A percentile compares a stretch with the other conserved stretches of the same genome.
Conservation (phyloP, 2,888 invertebrate genomes). For the Erebia ligea region DNA sequence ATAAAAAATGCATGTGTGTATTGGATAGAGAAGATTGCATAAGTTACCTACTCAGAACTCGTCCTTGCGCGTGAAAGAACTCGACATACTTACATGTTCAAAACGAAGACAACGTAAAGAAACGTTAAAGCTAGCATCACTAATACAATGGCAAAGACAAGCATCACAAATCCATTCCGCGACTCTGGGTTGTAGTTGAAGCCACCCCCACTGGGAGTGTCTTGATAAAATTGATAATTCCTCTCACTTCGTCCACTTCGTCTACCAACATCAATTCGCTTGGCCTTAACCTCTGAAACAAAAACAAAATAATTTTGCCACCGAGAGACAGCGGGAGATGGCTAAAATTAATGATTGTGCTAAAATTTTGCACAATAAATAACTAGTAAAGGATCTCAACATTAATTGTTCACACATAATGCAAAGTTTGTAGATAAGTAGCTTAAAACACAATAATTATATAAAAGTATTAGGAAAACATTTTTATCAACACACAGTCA, state of each 20-base stretch:
- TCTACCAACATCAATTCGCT: neutral
- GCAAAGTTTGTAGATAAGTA: too few species aligned
- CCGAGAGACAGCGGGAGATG: too few species aligned
- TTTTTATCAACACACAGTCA: too few species aligned
- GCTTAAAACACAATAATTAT: too few species aligned
- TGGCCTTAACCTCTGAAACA: neutral
- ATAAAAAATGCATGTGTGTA: neutral
- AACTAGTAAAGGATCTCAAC: too few species aligned
- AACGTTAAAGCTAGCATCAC: slow-evolving; percentile 42
- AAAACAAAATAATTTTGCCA: neutral
- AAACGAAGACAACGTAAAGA: slow-evolving; percentile 27
- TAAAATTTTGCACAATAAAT: too few species aligned
- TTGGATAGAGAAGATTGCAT: too few species aligned
- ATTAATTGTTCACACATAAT: too few species aligned
- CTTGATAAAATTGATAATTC: neutral
- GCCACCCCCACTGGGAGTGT: slow-evolving; percentile 16
- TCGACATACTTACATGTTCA: slow-evolving; percentile 34
- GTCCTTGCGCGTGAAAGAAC: neutral
- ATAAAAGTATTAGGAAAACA: too few species aligned
- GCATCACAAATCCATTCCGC: slow-evolving; percentile 47
- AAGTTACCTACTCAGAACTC: too few species aligned
- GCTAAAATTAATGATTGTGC: too few species aligned
- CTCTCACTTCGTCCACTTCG: slow-evolving; percentile 3
- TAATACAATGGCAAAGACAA: slow-evolving; percentile 42
- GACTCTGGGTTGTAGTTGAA: slow-evolving; percentile 48